phyloP scores from a whole-genome alignment of 2,888 invertebrate genomes.

The Charanyca ferruginea region DNA sequence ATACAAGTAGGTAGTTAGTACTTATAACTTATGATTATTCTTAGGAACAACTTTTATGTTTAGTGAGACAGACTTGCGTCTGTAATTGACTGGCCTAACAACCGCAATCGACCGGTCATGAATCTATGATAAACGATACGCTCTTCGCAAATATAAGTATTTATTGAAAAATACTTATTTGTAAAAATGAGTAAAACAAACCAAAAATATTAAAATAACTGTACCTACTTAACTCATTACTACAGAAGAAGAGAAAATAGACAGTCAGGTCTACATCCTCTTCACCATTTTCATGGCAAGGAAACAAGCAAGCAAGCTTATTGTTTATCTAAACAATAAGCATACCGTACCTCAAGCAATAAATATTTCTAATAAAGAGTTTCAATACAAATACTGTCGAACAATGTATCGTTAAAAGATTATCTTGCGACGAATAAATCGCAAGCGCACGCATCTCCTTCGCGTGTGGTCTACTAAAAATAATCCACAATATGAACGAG shows the following conservation, averaged over 20 bases:
- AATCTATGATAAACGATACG: neutral
- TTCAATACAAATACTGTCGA: constrained; percentile 22
- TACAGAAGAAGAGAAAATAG: too few species aligned
- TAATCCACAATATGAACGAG: constrained; percentile 37
- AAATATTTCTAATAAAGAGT: constrained; percentile 30
- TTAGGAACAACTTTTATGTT: too few species aligned
- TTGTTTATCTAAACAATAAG: constrained; percentile 6
- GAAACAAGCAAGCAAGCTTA: constrained; percentile 9
- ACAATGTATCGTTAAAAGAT: constrained; percentile 57
- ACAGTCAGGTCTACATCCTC: too few species aligned
- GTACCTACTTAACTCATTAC: neutral
- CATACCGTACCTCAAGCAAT: constrained; percentile 28
- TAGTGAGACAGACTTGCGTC: too few species aligned
- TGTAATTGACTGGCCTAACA: too few species aligned
- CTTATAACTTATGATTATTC: too few species aligned
- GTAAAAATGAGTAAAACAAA: too few species aligned
- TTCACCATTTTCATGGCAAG: neutral
- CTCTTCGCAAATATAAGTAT: neutral
- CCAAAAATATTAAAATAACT: too few species aligned
- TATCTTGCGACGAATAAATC: constrained; percentile 47
- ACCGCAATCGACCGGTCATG: too few species aligned
- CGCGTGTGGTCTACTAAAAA: constrained; percentile 60
- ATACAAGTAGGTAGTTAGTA: too few species aligned
- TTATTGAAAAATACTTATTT: too few species aligned
- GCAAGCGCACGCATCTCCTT: constrained; percentile 39